phyloP scores from a whole-genome alignment of 2,113 vertebrate genomes.

The Fukomys damarensis region DNA sequence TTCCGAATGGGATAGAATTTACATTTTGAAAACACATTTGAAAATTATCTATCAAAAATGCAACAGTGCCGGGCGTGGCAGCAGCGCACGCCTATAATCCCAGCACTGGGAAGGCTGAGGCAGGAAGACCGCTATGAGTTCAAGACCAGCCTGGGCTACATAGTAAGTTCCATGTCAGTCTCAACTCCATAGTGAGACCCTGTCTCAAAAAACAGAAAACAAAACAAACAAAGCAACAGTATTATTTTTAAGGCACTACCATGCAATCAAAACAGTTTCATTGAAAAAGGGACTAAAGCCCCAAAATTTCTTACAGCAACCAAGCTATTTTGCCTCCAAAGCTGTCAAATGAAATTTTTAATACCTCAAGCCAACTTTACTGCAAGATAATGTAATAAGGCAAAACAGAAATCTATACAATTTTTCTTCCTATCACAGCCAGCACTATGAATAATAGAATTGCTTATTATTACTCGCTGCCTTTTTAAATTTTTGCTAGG shows the following conservation, averaged over 20 bases:
- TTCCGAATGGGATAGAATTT: neutral
- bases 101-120: too few species aligned
- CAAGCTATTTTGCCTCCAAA: neutral
- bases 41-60: slow-evolving; percentile 33
- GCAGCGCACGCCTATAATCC: too few species aligned
- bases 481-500: neutral
- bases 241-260: neutral
- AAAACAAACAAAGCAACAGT: too few species aligned
- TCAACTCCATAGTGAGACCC: too few species aligned
- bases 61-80: too few species aligned
- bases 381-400: neutral
- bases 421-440: neutral
- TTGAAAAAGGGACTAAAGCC: neutral
- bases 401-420: slow-evolving; percentile 8
- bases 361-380: slow-evolving; percentile 8
- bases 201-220: too few species aligned
- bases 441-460: neutral
- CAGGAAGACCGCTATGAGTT: too few species aligned
- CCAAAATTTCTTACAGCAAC: neutral
- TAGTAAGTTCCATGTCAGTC: too few species aligned
- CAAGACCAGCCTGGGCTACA: too few species aligned
- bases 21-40: neutral
- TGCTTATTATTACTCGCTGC: neutral
- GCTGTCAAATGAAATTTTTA: slow-evolving; percentile 19
- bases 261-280: slow-evolving; percentile 8